phyloP scores from a whole-genome alignment of 2,797 vertebrate species.

The Onychomys arenicola region DNA sequence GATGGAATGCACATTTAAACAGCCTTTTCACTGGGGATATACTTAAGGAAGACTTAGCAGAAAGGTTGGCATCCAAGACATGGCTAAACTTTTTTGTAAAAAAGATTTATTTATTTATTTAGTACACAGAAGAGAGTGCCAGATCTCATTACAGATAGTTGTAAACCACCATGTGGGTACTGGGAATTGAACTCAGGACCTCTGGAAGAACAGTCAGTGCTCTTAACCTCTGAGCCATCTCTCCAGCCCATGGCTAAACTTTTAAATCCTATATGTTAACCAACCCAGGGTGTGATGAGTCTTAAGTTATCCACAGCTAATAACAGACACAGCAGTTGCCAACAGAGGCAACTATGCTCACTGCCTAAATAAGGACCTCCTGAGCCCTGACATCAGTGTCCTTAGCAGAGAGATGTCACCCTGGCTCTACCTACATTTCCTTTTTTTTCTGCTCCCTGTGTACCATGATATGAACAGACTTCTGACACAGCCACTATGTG shows the following conservation, averaged over 20 bases:
- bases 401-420: background rate
- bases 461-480: background rate
- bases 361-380: constrained; percentile 30
- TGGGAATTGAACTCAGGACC: too few relatives aligned
- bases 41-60: constrained; percentile 28
- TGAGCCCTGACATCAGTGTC: background rate
- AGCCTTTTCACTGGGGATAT: constrained; percentile 38
- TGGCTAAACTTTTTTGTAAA: too few relatives aligned
- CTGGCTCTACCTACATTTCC: background rate
- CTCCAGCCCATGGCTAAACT: too few relatives aligned
- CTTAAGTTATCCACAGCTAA: constrained; percentile 47
- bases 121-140: too few relatives aligned
- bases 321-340: constrained; percentile 7
- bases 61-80: constrained; percentile 40
- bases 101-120: too few relatives aligned
- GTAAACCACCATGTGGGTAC: too few relatives aligned
- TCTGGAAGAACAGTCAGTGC: too few relatives aligned
- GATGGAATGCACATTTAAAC: background rate
- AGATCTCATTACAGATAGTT: too few relatives aligned
- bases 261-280: constrained; percentile 25
- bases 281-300: background rate
- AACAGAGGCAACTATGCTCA: constrained; percentile 52
- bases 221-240: too few relatives aligned
- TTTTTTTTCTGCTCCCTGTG: too few relatives aligned
- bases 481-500: background rate